Evolutionary conservation across 2,113 vertebrate genomes (phyloP), one percentile per base, ranked within the genome.

Genomic region (Rhinolophus ferrumequinum): DNA sequence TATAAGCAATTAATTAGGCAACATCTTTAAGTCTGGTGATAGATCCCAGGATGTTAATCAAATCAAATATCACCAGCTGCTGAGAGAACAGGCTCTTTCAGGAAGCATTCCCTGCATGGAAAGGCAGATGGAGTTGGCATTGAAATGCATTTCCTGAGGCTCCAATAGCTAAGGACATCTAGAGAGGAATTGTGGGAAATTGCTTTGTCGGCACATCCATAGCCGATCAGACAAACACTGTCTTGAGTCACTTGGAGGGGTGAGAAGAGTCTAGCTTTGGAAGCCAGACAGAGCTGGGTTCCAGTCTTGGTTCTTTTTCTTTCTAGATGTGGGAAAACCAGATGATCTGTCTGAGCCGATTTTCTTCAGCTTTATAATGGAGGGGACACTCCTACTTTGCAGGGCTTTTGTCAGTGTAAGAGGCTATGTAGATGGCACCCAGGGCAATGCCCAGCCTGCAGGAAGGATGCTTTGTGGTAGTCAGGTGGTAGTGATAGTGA

Each of bases 1-100:
- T 73, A 44, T 75, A 92, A 96, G 93, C 85, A 0, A 88, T 83
- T 97, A 91, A 97, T 98, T 96, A 98, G 77, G 89, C 87, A 94
- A 92, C 94, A 67, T 96, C 77, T 88, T 91, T 38, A 96, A 76
- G 77, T 88, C 66, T 70, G 75, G 62, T 90, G 93, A 92, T 94
- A 88, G 94, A 76, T 91, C 82, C 67, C 96, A 83, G 30, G 47
- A 81, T 97, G 96, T 89, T 91, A 87, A 97, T 7, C 76, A 94
- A 96, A 38, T 94, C 84, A 93, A 97, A 50, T 75, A 93, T 73
- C 77, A 97, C 44, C 95, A 96, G 62, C 82, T 83, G 89, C 73
- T 88, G 95, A 88, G 64, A 83, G 33, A 62, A 56, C 44, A 50
- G 72, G 44, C 67, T 94, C 58, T 33, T 89, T 83, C 28, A 47